phyloP scores from a whole-genome alignment of 2,797 vertebrate species.

The Fratercula arctica region DNA sequence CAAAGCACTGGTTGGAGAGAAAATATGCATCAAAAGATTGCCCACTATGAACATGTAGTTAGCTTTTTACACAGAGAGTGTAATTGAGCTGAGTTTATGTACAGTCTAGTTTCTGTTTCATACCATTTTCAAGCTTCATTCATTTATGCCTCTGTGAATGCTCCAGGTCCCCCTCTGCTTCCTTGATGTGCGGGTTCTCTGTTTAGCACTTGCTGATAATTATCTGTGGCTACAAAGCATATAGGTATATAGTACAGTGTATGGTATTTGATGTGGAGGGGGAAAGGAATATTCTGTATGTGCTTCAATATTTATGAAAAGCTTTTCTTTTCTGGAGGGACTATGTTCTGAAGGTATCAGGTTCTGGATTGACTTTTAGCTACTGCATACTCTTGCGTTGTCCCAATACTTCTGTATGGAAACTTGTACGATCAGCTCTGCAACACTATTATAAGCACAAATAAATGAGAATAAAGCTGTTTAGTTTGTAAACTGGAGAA shows the following conservation, averaged over 20 bases:
- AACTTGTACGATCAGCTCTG: background rate
- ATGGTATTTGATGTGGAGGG: background rate
- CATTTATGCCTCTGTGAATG: background rate
- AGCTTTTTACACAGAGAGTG: background rate
- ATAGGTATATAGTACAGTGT: background rate
- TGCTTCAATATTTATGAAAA: background rate
- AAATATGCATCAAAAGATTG: background rate
- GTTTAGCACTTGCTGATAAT: background rate
- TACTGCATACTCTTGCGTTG: background rate
- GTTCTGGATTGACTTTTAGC: background rate
- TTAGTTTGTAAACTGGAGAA: background rate
- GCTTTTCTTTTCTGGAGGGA: background rate
- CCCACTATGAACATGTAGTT: background rate
- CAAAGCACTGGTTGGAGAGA: background rate
- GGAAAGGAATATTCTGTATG: background rate
- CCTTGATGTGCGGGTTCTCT: background rate
- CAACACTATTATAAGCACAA: background rate
- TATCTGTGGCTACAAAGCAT: background rate
- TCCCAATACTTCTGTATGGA: accelerated
- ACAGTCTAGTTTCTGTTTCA: background rate
- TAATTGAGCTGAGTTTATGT: background rate
- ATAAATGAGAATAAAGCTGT: background rate
- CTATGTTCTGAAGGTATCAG: background rate
- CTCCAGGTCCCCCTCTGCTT: background rate
- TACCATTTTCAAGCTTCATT: background rate